Base-by-base conservation (phyloP, 1,140 invertebrate species). In the Homalodisca vitripennis region DNA sequence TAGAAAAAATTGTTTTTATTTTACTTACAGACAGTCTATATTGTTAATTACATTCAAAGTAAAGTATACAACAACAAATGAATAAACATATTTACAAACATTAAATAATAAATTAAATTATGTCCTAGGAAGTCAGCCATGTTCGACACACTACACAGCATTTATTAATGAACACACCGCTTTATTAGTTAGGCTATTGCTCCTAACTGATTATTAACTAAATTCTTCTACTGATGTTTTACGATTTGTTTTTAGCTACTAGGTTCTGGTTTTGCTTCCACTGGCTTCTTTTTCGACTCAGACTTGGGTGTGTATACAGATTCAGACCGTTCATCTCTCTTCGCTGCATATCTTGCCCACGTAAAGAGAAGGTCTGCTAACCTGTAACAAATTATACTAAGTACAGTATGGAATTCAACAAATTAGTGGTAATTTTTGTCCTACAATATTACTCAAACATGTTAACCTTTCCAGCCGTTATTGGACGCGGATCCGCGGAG, bases 311-410 rank as follows among this genome's bases (percentile, higher is more conserved):
- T 84, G 78, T 90, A 90, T 73, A 90, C 86, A 65, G 84, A 87
- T 77, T 91, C 89, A 71, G 84, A 82, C 67, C 83, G 80, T 71
- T 87, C 84, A 74, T 90, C 88, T 72, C 83, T 81, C 78, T 87
- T 86, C 0, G 87, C 85, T 31, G 86, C 85, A 71, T 86, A 87
- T 72, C 89, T 81, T 6, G 89, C 89, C 46, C 85, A 81, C 14
- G 88, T 89, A 70, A 92, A 84, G 3, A 92, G 80, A 75, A 88
- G 90, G 74, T 90, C 88, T 70, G 87, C 86, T 66, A 91, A 78
- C 76, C 88, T 67, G 27, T n/a, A n/a, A n/a, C n/a, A n/a, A n/a
- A n/a, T n/a, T n/a, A n/a, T n/a, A n/a, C n/a, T n/a, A n/a, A n/a
- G n/a, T n/a, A n/a, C n/a, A n/a, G n/a, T n/a, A n/a, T n/a, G n/a